Evolutionary conservation across 2,113 vertebrate genomes (phyloP).

Genomic region (Charina bottae): DNA sequence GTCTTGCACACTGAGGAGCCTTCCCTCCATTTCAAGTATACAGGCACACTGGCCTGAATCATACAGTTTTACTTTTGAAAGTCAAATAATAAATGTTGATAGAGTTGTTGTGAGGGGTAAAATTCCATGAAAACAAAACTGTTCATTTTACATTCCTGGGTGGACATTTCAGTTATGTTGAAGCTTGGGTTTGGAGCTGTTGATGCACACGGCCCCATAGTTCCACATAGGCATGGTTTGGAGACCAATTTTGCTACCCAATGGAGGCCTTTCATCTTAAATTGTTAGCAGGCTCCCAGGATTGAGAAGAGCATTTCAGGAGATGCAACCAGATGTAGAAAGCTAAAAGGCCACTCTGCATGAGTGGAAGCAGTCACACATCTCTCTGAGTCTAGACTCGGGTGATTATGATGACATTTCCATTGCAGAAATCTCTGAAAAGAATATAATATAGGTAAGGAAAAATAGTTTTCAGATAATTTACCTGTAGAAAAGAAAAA

Average conservation of each 20-base stretch:
- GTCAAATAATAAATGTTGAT: background rate
- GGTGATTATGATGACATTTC: background rate
- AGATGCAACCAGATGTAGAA: background rate
- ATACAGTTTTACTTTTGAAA: background rate
- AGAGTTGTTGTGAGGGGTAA: background rate
- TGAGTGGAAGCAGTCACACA: background rate
- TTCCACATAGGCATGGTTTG: background rate
- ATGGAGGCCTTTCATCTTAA: background rate
- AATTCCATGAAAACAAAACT: background rate
- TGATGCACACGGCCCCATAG: background rate
- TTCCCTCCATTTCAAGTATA: background rate
- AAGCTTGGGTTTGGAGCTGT: background rate
- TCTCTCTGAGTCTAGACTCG: background rate
- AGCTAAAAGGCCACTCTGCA: background rate
- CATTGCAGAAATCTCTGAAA: background rate
- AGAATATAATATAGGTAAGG: background rate
- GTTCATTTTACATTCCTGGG: slow-evolving; percentile 16
- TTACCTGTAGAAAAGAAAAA: background rate
- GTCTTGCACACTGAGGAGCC: background rate
- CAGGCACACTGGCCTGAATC: background rate
- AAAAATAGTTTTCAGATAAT: background rate
- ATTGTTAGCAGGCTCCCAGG: background rate
- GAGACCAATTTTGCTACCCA: background rate
- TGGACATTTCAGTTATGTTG: slow-evolving; percentile 3
- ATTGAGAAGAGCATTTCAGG: background rate